Percentiles rank a stretch among this genome's conserved stretches.
phyloP scores from a whole-genome alignment of 1,140 invertebrate species.

The Drosophila triauraria region DNA sequence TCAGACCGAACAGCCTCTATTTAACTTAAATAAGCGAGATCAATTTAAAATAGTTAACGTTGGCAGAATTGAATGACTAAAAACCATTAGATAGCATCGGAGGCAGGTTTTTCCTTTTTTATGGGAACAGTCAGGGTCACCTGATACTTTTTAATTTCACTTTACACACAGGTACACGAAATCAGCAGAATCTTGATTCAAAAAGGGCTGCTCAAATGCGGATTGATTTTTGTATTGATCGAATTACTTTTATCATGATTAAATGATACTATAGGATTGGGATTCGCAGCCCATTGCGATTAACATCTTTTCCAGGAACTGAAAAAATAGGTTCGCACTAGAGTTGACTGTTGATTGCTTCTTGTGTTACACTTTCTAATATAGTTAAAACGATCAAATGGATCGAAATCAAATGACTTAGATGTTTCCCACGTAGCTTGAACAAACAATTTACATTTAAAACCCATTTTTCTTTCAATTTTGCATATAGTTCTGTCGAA shows the following conservation, averaged over 20 bases:
- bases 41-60: neutral
- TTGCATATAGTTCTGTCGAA: neutral
- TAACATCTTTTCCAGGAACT: constrained; percentile 1
- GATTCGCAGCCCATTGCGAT: neutral
- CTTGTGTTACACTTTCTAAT: constrained; percentile 50
- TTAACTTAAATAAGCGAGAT: neutral
- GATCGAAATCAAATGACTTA: constrained; percentile 22
- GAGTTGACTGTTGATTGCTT: constrained; percentile 9
- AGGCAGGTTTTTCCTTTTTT: constrained; percentile 44
- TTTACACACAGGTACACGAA: constrained; percentile 42
- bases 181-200: constrained; percentile 19
- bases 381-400: constrained; percentile 47
- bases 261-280: constrained; percentile 6
- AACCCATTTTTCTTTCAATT: neutral
- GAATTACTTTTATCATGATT: constrained; percentile 42
- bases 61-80: constrained; percentile 2
- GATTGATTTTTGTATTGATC: constrained; percentile 67
- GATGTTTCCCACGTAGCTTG: constrained; percentile 47
- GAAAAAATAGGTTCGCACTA: constrained; percentile 10
- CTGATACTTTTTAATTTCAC: constrained; percentile 57
- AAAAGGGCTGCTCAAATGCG: constrained; percentile 55
- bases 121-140: constrained; percentile 46
- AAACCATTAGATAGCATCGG: constrained; percentile 22
- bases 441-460: constrained; percentile 17
- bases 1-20: neutral